Conservation (phyloP, 2,113 vertebrate genomes). For the Eira barbara region DNA sequence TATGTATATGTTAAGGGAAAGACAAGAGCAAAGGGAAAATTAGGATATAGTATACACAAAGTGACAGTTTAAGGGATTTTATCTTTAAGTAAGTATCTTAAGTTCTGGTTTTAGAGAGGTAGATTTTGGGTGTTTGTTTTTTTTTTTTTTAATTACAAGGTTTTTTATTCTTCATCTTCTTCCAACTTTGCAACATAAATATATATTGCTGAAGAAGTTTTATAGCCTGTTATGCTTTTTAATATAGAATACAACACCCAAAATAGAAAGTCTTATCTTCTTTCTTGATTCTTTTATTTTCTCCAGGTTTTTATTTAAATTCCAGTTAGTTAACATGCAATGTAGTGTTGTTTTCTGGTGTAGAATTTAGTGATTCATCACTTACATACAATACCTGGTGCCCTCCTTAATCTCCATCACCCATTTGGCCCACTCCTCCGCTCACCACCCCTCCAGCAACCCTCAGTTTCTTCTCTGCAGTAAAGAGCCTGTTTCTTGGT, state of each 20-base stretch:
- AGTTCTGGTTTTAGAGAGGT: neutral
- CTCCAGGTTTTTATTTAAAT: neutral
- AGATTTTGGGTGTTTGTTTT: neutral
- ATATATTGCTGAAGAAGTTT: neutral
- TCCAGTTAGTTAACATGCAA: neutral
- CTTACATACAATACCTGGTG: neutral
- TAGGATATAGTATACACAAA: neutral
- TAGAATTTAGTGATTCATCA: neutral
- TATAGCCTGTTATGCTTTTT: neutral
- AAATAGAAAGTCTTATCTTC: neutral
- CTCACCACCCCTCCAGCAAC: neutral
- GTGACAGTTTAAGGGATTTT: neutral
- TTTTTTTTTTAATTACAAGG: neutral
- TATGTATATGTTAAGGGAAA: neutral
- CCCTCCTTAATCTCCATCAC: neutral
- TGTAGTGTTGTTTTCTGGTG: neutral
- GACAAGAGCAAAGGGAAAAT: neutral
- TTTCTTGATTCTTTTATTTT: neutral
- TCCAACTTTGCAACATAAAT: neutral
- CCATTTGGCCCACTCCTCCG: neutral
- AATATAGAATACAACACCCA: neutral
- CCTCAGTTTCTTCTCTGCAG: neutral
- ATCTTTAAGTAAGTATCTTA: neutral
- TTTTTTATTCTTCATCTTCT: neutral
- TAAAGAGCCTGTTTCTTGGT: neutral